Evolutionary conservation across 2,888 invertebrate species (phyloP).

Genomic region (Eupelmus urozonus): DNA sequence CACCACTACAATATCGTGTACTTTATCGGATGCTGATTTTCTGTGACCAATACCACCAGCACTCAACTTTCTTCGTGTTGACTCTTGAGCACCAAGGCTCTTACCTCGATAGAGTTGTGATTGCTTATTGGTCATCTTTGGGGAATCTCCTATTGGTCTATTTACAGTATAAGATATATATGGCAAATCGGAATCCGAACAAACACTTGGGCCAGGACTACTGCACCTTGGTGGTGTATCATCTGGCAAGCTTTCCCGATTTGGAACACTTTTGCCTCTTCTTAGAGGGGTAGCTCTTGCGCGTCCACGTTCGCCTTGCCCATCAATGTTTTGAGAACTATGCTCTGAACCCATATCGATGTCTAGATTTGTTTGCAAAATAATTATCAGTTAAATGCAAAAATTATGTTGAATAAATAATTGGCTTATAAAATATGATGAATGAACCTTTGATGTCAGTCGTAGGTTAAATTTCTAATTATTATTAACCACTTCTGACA

Average conservation of each 20-base stretch:
- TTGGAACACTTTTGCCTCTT: constrained; percentile 75
- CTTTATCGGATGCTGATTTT: constrained; percentile 70
- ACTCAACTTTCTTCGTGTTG: constrained; percentile 70
- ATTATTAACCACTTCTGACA: too few relatives aligned
- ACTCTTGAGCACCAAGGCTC: constrained; percentile 69
- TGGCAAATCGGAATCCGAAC: constrained; percentile 92
- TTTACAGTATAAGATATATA: constrained; percentile 95
- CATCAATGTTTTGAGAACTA: constrained; percentile 69
- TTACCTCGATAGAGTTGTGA: constrained; percentile 71
- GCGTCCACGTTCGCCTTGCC: constrained; percentile 64
- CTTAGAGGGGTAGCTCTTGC: constrained; percentile 64
- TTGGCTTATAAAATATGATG: neutral
- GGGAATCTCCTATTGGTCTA: constrained; percentile 93
- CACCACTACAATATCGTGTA: constrained; percentile 88
- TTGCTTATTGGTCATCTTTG: constrained; percentile 81
- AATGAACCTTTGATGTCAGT: neutral
- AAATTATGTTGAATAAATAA: neutral
- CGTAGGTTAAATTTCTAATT: neutral
- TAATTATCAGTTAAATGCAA: neutral
- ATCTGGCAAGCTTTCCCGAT: constrained; percentile 70
- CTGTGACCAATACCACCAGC: constrained; percentile 63
- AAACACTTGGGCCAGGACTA: constrained; percentile 92
- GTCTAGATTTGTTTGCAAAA: neutral
- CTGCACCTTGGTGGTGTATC: constrained; percentile 83
- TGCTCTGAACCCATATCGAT: constrained; percentile 74